phyloP scores from a whole-genome alignment of 2,888 invertebrate species.

The Liposcelis brunnea region DNA sequence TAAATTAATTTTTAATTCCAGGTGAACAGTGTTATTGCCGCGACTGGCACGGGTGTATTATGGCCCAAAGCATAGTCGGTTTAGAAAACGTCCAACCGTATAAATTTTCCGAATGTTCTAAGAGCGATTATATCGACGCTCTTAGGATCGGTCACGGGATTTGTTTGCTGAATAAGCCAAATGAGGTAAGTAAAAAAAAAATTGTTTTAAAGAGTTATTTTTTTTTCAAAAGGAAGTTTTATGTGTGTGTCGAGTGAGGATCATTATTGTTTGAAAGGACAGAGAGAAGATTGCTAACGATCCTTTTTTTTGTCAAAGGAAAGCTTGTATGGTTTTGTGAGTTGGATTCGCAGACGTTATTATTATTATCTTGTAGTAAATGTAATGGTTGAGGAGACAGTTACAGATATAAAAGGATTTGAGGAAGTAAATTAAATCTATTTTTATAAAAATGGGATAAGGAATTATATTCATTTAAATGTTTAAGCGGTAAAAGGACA shows the following conservation, averaged over 20 bases:
- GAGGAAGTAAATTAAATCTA: too few relatives aligned
- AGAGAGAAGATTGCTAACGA: too few relatives aligned
- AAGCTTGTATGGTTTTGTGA: background rate
- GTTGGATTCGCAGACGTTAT: too few relatives aligned
- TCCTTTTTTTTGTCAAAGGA: background rate
- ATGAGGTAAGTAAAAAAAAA: conserved; percentile 45
- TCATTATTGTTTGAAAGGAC: too few relatives aligned
- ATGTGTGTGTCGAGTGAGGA: too few relatives aligned
- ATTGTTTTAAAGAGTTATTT: background rate
- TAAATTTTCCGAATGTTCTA: conserved; percentile 92
- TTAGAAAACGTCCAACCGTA: conserved; percentile 86
- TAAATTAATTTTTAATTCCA: background rate
- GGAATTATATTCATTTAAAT: too few relatives aligned
- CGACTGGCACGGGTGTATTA: conserved; percentile 93
- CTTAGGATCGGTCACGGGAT: conserved; percentile 73
- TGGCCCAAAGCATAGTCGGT: conserved; percentile 84
- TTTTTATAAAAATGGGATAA: too few relatives aligned
- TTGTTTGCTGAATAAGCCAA: conserved; percentile 86
- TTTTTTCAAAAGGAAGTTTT: background rate
- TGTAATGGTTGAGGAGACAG: too few relatives aligned
- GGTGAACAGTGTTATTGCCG: conserved; percentile 72
- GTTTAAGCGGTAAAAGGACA: too few relatives aligned
- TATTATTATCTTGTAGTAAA: too few relatives aligned
- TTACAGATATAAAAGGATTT: too few relatives aligned
- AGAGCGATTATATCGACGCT: conserved; percentile 75